phyloP scores from a whole-genome alignment of 2,888 invertebrate species.

The Ischnura elegans region DNA sequence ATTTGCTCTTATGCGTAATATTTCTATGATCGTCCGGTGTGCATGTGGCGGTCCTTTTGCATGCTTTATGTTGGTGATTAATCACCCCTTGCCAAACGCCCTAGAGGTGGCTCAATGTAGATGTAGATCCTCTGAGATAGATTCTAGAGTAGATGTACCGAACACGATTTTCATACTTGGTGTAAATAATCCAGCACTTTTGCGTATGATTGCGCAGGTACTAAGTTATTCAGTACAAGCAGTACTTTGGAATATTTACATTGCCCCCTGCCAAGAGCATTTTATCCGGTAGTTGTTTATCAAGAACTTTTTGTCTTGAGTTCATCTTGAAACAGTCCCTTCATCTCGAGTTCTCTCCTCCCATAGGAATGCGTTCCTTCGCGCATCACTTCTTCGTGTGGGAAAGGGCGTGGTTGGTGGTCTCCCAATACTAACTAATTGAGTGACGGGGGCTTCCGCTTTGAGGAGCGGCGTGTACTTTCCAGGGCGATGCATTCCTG shows the following conservation, averaged over 20 bases:
- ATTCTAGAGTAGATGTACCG: too few relatives aligned
- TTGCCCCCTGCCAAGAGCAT: neutral
- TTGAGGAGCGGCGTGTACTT: neutral
- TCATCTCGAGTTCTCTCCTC: neutral
- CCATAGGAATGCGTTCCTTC: neutral
- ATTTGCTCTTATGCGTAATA: too few relatives aligned
- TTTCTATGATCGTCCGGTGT: too few relatives aligned
- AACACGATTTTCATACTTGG: neutral
- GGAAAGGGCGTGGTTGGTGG: constrained; percentile 49
- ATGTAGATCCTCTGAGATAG: too few relatives aligned
- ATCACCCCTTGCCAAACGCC: too few relatives aligned
- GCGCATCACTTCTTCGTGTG: neutral
- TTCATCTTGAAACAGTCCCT: neutral
- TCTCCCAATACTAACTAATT: constrained; percentile 52
- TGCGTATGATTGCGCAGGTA: too few relatives aligned
- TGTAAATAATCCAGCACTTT: neutral
- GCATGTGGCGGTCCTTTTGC: too few relatives aligned
- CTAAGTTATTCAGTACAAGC: too few relatives aligned
- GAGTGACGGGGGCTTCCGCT: constrained; percentile 54
- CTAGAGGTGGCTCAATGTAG: too few relatives aligned
- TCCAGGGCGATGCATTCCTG: neutral
- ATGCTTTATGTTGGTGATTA: too few relatives aligned
- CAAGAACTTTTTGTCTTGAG: too few relatives aligned
- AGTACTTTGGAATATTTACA: too few relatives aligned
- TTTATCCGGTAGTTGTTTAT: neutral